Percentiles rank a stretch among this genome's conserved stretches.
phyloP scores from a whole-genome alignment of 2,888 invertebrate genomes.

The Incurvaria masculella region DNA sequence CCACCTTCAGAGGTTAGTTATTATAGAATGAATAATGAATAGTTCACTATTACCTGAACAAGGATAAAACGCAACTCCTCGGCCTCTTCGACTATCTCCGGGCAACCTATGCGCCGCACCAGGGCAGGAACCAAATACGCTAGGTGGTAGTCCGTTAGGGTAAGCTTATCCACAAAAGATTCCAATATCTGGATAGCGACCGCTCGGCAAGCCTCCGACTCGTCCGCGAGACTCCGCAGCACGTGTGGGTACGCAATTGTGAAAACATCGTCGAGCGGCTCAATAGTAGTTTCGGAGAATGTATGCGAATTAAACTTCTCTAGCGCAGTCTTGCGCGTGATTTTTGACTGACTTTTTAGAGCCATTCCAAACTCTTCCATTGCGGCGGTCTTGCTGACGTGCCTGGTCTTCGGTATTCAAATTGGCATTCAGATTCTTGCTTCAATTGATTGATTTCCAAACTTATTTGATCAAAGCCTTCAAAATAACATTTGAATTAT shows the following conservation, averaged over 20 bases:
- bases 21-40: no score
- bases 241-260: conserved; percentile 41
- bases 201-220: conserved; percentile 63
- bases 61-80: conserved; percentile 81
- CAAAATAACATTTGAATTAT: no score
- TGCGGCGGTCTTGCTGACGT: no score
- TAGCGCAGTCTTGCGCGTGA: conserved; percentile 53
- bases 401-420: no score
- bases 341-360: conserved; percentile 61
- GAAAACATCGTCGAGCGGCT: conserved; percentile 35
- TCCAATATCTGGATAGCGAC: conserved; percentile 52
- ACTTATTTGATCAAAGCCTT: no score
- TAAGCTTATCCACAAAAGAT: conserved; percentile 55
- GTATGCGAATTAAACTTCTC: conserved; percentile 51
- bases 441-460: no score
- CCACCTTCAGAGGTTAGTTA: no score
- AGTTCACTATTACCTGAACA: no score
- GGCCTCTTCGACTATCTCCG: conserved; percentile 63
- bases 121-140: conserved; percentile 73
- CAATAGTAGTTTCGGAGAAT: conserved; percentile 33
- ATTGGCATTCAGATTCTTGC: no score
- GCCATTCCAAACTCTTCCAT: conserved; percentile 34
- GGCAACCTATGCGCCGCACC: conserved; percentile 71
- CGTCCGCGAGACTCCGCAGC: conserved; percentile 49
- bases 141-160: conserved; percentile 68